Base-by-base conservation (phyloP, 2,113 vertebrate genomes). In the Cololabis saira region DNA sequence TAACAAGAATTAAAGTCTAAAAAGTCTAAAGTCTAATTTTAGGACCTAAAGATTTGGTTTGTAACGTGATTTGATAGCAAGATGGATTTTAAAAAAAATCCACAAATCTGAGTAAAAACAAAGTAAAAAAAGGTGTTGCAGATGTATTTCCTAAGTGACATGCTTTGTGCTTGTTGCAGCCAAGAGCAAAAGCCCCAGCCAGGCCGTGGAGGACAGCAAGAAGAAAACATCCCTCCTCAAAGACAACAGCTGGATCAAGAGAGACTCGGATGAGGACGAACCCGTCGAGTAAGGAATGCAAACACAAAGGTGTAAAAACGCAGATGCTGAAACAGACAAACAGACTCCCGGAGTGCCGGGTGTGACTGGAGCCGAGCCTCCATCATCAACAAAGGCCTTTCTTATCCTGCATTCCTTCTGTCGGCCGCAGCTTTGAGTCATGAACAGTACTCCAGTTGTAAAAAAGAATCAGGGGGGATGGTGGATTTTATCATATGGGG, bases 171-270 rank as follows among this genome's bases (percentile, higher is more conserved):
- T 1, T 37, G 33, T 61, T 72, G 16, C 58, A 82, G 83, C n/a
- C 19, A 86, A 72, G 64, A 65, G 2, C 40, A 61, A 5, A 16
- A 82, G 64, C 44, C 12, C 74, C 19, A 77, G 93, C 33, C 86
- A 91, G 69, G 80, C 76, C 43, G 68, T 90, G 55, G 92, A 93
- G 0, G 95, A 96, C 1, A 60, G 24, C 70, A 95, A 94, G 82
- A 96, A 92, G 78, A 93, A 90, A 71, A 75, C 93, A 14, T 85
- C 91, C 3, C 90, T 95, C 52, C 86, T 98, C 57, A 93, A 95
- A 69, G 97, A 98, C 80, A 93, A 81, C 86, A 98, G 96, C 77
- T 99, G 97, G 97, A 99, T 99, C 89, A 96, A 86, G 87, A 94
- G 75, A 49, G 67, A 44, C 0, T 88, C 86, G 0, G 92, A 94